Evolutionary conservation across 2,797 vertebrate species (phyloP).

Genomic region (Cirrhinus molitorella): DNA sequence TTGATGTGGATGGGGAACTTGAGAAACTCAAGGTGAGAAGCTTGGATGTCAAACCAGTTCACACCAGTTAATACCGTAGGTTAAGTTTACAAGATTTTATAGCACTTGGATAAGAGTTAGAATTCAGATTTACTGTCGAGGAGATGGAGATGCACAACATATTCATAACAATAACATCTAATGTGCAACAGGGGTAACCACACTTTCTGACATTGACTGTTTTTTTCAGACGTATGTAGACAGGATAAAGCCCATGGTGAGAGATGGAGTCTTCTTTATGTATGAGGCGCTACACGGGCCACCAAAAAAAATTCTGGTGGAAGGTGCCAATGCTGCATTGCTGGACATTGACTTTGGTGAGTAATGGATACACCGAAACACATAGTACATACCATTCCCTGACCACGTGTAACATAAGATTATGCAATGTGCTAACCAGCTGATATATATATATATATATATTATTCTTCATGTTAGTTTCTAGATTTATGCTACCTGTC

Average conservation of each 20-base stretch:
- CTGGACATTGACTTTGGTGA: constrained; percentile 98
- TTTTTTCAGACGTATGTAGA: constrained; percentile 85
- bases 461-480: neutral
- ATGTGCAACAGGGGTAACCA: neutral
- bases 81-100: constrained; percentile 2
- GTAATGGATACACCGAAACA: constrained; percentile 59
- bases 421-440: constrained; percentile 12
- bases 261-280: constrained; percentile 96
- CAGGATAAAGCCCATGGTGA: constrained; percentile 95
- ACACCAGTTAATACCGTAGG: neutral
- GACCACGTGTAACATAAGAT: constrained; percentile 13
- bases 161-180: neutral
- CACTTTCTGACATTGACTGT: neutral
- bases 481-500: neutral
- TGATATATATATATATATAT: too few species aligned
- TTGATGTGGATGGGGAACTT: constrained; percentile 93
- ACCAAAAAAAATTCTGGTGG: constrained; percentile 95
- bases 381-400: constrained; percentile 13
- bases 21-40: constrained; percentile 88
- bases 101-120: neutral
- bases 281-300: constrained; percentile 94
- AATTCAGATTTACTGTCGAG: neutral
- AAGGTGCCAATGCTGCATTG: constrained; percentile 96
- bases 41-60: neutral
- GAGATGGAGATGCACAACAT: neutral